phyloP scores from a whole-genome alignment of 2,797 vertebrate genomes.

The Sardinella longiceps region DNA sequence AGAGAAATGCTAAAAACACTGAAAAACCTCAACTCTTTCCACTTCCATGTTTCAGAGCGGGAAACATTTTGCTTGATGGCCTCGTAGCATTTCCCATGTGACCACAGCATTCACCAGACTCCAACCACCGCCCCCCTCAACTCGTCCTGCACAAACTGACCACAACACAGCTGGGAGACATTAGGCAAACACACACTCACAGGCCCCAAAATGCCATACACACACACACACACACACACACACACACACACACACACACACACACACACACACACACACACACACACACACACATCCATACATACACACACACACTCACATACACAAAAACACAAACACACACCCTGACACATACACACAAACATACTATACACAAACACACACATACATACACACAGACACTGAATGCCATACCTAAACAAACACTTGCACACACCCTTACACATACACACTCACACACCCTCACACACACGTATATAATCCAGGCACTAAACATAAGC shows the following conservation, averaged over 20 bases:
- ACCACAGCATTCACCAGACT: conserved; percentile 43
- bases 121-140: conserved; percentile 34
- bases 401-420: conserved; percentile 36
- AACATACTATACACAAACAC: neutral
- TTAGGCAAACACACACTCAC: conserved; percentile 45
- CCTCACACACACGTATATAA: neutral
- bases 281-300: neutral
- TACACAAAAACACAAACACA: conserved; percentile 6
- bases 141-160: conserved; percentile 18
- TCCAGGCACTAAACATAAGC: neutral
- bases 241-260: neutral
- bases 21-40: conserved; percentile 21
- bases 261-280: conserved; percentile 15
- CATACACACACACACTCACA: conserved; percentile 4
- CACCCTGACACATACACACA: neutral
- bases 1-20: neutral
- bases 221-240: neutral
- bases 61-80: conserved; percentile 35
- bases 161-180: conserved; percentile 54
- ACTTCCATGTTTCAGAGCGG: conserved; percentile 33
- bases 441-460: neutral
- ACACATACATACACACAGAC: conserved; percentile 8
- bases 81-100: conserved; percentile 46
- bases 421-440: neutral
- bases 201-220: conserved; percentile 39